Evolutionary conservation across 2,888 invertebrate species (phyloP), one percentile per base, ranked within the genome.

Genomic region (Campopleginae sp.): DNA sequence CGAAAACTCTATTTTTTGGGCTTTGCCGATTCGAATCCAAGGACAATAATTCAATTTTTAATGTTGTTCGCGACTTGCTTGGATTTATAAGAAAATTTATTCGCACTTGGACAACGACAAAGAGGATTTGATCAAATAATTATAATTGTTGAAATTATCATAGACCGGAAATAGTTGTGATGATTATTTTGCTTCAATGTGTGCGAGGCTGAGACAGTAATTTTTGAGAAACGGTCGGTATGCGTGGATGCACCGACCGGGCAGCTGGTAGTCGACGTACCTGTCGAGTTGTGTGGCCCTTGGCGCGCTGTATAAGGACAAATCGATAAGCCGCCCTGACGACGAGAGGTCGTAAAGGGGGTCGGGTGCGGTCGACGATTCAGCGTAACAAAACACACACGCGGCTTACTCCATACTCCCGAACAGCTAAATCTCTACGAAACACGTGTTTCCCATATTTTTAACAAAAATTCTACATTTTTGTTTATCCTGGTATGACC

Each of bases 311-410:
- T 85, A 79, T 85, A 85, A 85, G 85, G 85, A 82, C 85, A 74
- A 85, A 85, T 85, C 85, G 85, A 85, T 85, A 85, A 85, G 80
- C 85, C 85, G 68, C 78, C 86, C 76, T 70, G 63, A 85, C 72
- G 77, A 70, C 82, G 85, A 82, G 86, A 85, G 77, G 79, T 75
- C 80, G 80, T 74, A 80, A 75, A 77, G 79, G 78, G 85, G 83
- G 83, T 86, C 87, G 88, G 88, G 88, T 86, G 89, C 86, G 87
- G 82, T 77, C 84, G 86, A 71, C 76, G 76, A 51, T 79, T 51
- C 68, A 70, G 80, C 74, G 84, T 58, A 71, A 71, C 72, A 88
- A 86, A 80, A 27, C 58, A 87, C 58, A 87, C 75, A 87, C 78
- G 79, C 83, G 85, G 86, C 85, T 61, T 54, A 58, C 48, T 68